Evolutionary conservation across 1,140 invertebrate species (phyloP).

Genomic region (Meteorus sp.): DNA sequence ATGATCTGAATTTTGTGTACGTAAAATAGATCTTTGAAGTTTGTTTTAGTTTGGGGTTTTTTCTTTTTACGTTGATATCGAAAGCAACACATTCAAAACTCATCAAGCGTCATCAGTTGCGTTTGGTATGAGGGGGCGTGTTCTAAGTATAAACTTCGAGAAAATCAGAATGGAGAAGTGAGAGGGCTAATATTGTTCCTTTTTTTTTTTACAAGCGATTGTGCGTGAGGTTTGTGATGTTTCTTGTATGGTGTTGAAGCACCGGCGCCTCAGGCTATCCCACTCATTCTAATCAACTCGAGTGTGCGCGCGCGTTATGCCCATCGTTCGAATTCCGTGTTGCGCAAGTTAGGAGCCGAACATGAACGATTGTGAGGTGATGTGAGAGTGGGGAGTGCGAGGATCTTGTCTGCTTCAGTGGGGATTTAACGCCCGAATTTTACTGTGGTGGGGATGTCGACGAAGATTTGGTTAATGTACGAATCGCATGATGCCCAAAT

Average conservation of each 20-base stretch:
- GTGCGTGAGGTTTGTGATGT: conserved; percentile 18
- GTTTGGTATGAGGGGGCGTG: background rate
- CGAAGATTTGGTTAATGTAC: conserved; percentile 31
- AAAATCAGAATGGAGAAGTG: too few species aligned
- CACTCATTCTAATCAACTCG: conserved; percentile 15
- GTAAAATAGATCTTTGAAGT: too few species aligned
- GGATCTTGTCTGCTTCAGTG: background rate
- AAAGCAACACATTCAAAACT: background rate
- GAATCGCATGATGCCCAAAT: conserved; percentile 30
- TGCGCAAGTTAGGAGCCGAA: conserved; percentile 12
- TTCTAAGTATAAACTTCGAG: background rate
- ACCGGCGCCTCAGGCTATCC: conserved; percentile 18
- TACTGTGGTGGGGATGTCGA: too few species aligned
- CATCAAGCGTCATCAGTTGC: background rate
- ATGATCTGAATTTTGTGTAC: too few species aligned
- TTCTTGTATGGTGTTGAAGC: background rate
- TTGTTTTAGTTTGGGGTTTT: background rate
- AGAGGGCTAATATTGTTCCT: too few species aligned
- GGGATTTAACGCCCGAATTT: too few species aligned
- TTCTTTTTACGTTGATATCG: background rate
- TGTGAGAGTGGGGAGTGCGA: too few species aligned
- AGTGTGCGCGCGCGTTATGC: conserved; percentile 4
- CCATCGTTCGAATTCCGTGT: conserved; percentile 14
- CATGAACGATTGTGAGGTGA: too few species aligned
- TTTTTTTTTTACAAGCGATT: conserved; percentile 18